These are phyloP conservation scores for Malurus melanocephalus DNA, from an alignment of 2,113 vertebrate species.

Conservation along the genomic window DNA sequence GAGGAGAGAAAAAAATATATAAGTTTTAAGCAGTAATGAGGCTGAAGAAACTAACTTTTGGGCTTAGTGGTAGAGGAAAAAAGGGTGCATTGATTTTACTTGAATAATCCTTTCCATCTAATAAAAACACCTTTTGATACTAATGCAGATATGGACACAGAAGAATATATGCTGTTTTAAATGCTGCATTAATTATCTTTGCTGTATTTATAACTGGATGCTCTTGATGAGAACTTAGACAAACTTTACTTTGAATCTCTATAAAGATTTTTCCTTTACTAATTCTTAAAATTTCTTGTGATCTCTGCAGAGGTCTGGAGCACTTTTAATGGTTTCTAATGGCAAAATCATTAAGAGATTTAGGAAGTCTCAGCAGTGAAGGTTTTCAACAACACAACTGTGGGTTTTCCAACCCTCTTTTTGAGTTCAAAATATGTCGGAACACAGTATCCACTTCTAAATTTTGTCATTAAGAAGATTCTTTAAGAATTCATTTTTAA, in stretches of 20 bases:
- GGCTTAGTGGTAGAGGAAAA: neutral
- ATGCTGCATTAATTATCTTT: neutral
- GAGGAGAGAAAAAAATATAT: neutral
- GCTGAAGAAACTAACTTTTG: neutral
- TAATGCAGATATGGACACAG: neutral
- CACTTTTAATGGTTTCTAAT: neutral
- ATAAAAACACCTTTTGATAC: neutral
- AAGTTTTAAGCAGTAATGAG: neutral
- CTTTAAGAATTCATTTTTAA: constrained; percentile 11
- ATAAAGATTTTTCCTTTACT: neutral
- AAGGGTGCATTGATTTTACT: neutral
- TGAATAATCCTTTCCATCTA: neutral
- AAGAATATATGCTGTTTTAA: neutral
- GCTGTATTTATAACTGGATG: neutral
- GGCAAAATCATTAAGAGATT: neutral
- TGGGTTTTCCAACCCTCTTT: neutral
- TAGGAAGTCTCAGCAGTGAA: neutral
- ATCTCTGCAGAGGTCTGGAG: neutral
- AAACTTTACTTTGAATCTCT: neutral
- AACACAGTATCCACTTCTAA: neutral
- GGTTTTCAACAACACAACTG: neutral
- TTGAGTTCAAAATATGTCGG: neutral
- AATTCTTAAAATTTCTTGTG: neutral
- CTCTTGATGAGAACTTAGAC: neutral
- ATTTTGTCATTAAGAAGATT: neutral